Base-by-base conservation (phyloP, 2,888 invertebrate species). In the Spodoptera littoralis region DNA sequence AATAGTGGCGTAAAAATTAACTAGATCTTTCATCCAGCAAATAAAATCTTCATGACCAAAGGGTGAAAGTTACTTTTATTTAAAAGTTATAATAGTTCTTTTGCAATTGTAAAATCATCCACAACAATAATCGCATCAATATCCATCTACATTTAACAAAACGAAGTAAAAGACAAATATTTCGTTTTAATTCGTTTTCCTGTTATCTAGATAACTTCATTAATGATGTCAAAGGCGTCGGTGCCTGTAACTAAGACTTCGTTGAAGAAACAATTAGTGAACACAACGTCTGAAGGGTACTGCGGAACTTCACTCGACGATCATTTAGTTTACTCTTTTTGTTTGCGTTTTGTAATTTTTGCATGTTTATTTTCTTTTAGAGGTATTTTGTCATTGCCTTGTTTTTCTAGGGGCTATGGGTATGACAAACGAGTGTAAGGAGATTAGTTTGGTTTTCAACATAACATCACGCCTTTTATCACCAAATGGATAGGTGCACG, bases 231-330 rank as follows among this genome's bases (percentile, higher is more conserved):
- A 73, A 71, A 71, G 70, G 55, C 55, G 22, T 53, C 27, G 52
- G 56, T 41, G n/a, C 27, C 48, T n/a, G 74, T 56, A 57, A 60
- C 60, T 72, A 53, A 74, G 70, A 60, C 65, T 64, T 18, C 5
- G 4, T 45, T 61, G 45, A 52, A 55, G 60, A 70, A 64, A 71
- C 70, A 73, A 73, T 71, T 71, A 73, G 55, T 56, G 42, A 4
- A 59, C 54, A 48, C 67, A 55, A 68, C 69, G 24, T 73, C 69
- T 63, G 36, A 69, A 63, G 45, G 45, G 59, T 47, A 67, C 47
- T 44, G 45, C 44, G 64, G 50, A 67, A 73, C 50, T 62, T 62
- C 53, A 73, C 61, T 51, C 56, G 27, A 57, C 42, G 30, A 51
- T 36, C 13, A 46, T 41, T 73, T 50, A 2, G 54, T 42, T 18